Base-by-base conservation (phyloP, 2,113 vertebrate genomes). In the Hemiscyllium ocellatum region DNA sequence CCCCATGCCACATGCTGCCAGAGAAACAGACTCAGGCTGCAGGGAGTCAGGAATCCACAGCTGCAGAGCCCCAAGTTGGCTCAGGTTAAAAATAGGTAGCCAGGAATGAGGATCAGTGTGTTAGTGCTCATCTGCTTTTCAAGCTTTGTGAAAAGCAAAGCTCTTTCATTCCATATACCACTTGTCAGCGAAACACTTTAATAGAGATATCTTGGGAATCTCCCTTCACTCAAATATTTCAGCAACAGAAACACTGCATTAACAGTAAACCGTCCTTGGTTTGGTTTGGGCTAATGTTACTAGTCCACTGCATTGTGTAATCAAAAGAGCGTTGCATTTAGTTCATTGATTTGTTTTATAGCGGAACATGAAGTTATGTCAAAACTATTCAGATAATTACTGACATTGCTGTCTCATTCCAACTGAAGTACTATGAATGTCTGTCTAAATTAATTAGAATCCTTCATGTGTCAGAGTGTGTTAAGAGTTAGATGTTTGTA, bases 181-280 rank as follows among this genome's bases (percentile, higher is more conserved):
- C 68, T 72, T 95, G 68, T 72, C 69, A 72, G 47, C 17, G 68
- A 95, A 95, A 95, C 47, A 17, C 68, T 70, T 95, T 72, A 70
- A 72, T 70, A 70, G 94, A 70, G 94, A 72, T 70, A 50, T 50
- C 42, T 52, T 50, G 68, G 66, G 61, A 93, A n/a, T 72, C 68
- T 50, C 69, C 94, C 94, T 95, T 95, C 69, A 76, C 94, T 95
- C 69, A 95, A 95, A 72, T 47, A 76, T 47, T 95, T 72, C 94
- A 50, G 8, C 94, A 7, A 95, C 4, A 47, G 68, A 72, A 72
- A 52, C 47, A 37, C 4, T 37, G 6, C 89, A 93, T 66, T 65
- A 20, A 65, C 65, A 65, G 33, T 93, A 66, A 37, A 13, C 56
- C 66, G 61, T 15, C 61, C 6, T 93, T 66, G 22, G 89, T 83